phyloP scores from a whole-genome alignment of 2,797 vertebrate genomes.

The Pteropus rufus region DNA sequence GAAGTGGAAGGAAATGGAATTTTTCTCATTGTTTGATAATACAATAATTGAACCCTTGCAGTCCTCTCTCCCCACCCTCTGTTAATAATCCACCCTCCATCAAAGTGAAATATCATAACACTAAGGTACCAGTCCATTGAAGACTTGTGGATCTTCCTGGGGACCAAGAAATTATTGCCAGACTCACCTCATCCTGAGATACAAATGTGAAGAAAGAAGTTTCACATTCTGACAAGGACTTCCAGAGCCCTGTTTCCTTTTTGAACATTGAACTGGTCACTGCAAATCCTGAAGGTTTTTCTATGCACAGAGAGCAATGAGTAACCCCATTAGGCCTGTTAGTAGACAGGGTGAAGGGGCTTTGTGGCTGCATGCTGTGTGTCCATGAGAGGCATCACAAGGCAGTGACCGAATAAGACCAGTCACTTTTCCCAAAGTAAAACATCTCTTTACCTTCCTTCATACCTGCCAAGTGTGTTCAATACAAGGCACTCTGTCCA shows the following conservation, averaged over 20 bases:
- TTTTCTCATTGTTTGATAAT: conserved; percentile 4
- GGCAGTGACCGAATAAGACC: not conserved
- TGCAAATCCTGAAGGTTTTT: not conserved
- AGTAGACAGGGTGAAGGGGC: not conserved
- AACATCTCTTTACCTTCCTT: not conserved
- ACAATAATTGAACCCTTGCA: not conserved
- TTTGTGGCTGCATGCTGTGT: not conserved
- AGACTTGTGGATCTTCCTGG: not conserved
- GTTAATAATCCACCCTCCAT: conserved; percentile 4
- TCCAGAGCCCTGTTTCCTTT: not conserved
- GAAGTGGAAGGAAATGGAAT: conserved; percentile 5
- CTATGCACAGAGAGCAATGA: not conserved
- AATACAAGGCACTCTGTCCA: not conserved
- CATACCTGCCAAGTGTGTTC: not conserved
- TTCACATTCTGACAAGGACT: not conserved
- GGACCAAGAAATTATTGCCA: not conserved
- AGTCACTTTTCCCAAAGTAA: not conserved
- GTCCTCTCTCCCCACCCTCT: not conserved
- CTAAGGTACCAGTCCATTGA: not conserved
- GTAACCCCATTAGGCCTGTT: not conserved
- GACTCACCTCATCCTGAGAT: not conserved
- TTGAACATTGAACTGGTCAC: not conserved
- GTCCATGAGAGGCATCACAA: not conserved
- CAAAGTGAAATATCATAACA: not conserved
- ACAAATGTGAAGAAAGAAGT: not conserved